Conservation (phyloP, 2,888 invertebrate genomes). For the Torymus texanus region DNA sequence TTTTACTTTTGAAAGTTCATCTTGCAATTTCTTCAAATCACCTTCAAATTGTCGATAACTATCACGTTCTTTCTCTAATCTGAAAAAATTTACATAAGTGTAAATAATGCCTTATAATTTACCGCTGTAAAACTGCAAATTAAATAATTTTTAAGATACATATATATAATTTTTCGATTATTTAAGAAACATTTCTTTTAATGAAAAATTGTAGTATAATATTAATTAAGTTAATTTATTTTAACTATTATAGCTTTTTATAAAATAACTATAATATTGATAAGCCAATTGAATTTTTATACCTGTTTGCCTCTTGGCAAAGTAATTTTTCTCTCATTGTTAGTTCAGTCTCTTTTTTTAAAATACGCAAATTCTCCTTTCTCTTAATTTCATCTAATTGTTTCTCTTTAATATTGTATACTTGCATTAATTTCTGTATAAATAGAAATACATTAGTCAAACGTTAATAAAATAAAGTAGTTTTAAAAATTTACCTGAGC, state of each 20-base stretch:
- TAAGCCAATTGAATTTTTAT: slow-evolving; percentile 12
- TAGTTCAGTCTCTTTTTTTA: slow-evolving; percentile 67
- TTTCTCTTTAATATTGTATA: slow-evolving; percentile 65
- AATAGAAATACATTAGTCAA: too few species aligned
- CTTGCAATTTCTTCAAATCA: slow-evolving; percentile 67
- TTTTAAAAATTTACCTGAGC: slow-evolving; percentile 63
- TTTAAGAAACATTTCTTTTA: neutral
- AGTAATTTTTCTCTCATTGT: slow-evolving; percentile 67
- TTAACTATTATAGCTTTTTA: neutral
- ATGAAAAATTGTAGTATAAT: slow-evolving; percentile 11
- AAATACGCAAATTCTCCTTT: slow-evolving; percentile 62
- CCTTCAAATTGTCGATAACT: slow-evolving; percentile 65
- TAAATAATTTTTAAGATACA: too few species aligned
- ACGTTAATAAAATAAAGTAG: too few species aligned
- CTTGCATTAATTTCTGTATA: slow-evolving; percentile 64
- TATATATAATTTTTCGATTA: too few species aligned
- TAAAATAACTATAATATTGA: neutral
- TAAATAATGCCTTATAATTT: too few species aligned
- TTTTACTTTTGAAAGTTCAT: slow-evolving; percentile 67
- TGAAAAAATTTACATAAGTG: slow-evolving; percentile 55
- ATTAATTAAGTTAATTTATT: slow-evolving; percentile 15
- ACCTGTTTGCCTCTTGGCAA: slow-evolving; percentile 68
- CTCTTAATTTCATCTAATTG: slow-evolving; percentile 63
- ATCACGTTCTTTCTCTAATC: slow-evolving; percentile 68
- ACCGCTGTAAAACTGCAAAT: too few species aligned